These are phyloP conservation scores for Callyntrura guangdongensis DNA, from an alignment of 2,888 invertebrate species.

Conservation along the genomic window DNA sequence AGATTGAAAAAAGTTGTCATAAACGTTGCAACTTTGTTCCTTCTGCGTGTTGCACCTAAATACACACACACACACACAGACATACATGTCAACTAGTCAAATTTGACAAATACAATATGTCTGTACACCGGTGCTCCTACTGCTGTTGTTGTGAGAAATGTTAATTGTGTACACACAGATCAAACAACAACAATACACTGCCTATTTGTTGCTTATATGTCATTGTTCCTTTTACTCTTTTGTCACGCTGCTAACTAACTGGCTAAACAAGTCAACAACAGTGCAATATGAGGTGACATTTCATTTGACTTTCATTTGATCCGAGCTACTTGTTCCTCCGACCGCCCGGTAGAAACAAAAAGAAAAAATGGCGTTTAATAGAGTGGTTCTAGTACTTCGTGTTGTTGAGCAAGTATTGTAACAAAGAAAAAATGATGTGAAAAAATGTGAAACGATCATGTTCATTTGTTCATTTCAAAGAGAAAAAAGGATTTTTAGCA, in stretches of 20 bases:
- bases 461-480: no score
- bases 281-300: not conserved
- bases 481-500: no score
- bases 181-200: not conserved
- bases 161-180: not conserved
- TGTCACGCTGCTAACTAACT: not conserved
- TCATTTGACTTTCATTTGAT: not conserved
- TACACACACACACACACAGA: no score
- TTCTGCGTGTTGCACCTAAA: no score
- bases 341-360: no score
- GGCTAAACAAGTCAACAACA: conserved; percentile 10
- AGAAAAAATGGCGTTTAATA: no score
- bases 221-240: conserved; percentile 11
- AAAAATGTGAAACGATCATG: no score
- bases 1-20: conserved; percentile 10
- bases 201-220: no score
- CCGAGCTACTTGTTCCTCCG: not conserved
- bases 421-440: no score
- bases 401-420: no score
- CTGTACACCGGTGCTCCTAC: no score
- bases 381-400: no score
- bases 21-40: conserved; percentile 33
- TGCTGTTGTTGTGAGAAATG: not conserved
- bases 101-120: not conserved
- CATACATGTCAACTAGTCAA: conserved; percentile 11